A percentile compares a stretch with the other conserved stretches of the same genome.
phyloP scores from a whole-genome alignment of 2,888 invertebrate species.

The Ryuthela nishihirai region DNA sequence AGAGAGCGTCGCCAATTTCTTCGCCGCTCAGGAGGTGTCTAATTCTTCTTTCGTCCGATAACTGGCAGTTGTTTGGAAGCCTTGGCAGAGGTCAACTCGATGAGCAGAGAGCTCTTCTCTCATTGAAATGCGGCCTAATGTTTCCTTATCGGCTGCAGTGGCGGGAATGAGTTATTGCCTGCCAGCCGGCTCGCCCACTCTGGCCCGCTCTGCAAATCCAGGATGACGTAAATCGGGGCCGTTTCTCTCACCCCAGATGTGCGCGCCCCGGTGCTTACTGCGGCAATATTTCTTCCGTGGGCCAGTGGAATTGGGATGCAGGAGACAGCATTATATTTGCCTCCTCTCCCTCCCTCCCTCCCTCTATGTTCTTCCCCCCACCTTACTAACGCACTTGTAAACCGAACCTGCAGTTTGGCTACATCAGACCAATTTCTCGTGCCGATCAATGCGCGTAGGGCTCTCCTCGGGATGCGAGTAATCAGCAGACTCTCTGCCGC shows the following conservation, averaged over 20 bases:
- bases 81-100: too few species aligned
- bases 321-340: conserved; percentile 22
- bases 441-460: too few species aligned
- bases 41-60: too few species aligned
- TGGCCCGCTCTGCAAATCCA: conserved; percentile 34
- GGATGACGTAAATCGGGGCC: conserved; percentile 37
- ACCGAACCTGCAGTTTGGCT: too few species aligned
- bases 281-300: conserved; percentile 34
- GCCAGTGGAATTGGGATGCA: conserved; percentile 32
- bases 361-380: neutral
- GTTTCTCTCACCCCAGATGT: conserved; percentile 37
- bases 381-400: too few species aligned
- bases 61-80: too few species aligned
- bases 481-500: too few species aligned
- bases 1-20: too few species aligned
- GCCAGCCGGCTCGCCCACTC: conserved; percentile 22
- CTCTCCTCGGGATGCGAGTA: too few species aligned
- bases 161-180: conserved; percentile 36
- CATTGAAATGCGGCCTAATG: conserved; percentile 37
- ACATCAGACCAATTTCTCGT: too few species aligned
- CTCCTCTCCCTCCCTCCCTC: neutral
- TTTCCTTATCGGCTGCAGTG: conserved; percentile 33
- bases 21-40: too few species aligned
- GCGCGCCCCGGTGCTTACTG: conserved; percentile 26
- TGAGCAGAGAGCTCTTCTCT: too few species aligned